A percentile compares a stretch with the other conserved stretches of the same genome.
These are phyloP conservation scores for Pecten maximus DNA, from an alignment of 2,888 invertebrate species.

Conservation along the genomic window DNA sequence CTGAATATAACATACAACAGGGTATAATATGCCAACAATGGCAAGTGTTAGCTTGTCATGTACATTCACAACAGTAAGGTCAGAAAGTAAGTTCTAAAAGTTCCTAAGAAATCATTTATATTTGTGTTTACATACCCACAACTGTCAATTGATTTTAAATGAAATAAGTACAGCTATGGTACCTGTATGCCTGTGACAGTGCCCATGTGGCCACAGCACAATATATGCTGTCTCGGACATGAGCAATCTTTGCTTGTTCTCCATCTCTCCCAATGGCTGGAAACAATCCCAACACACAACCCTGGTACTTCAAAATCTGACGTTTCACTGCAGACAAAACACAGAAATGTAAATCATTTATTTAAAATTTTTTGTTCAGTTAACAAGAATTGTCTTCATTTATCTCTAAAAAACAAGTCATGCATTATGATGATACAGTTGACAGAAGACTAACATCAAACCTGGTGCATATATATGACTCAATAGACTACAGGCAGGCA, in stretches of 20 bases:
- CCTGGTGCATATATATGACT: too few species aligned
- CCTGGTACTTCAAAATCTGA: conserved; percentile 94
- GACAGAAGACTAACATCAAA: too few species aligned
- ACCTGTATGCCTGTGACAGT: conserved; percentile 97
- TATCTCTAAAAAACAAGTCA: too few species aligned
- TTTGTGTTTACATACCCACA: not conserved
- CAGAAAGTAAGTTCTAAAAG: not conserved
- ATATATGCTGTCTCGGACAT: conserved; percentile 95
- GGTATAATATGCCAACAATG: too few species aligned
- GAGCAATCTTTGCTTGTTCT: conserved; percentile 90
- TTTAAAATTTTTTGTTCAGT: not conserved
- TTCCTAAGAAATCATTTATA: not conserved
- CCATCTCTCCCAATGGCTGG: conserved; percentile 86
- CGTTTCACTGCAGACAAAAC: conserved; percentile 75
- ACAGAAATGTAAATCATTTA: too few species aligned
- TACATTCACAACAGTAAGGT: too few species aligned
- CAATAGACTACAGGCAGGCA: too few species aligned
- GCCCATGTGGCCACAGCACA: conserved; percentile 98
- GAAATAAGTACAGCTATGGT: conserved; percentile 61
- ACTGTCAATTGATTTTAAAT: not conserved
- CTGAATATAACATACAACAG: too few species aligned
- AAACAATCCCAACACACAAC: conserved; percentile 95
- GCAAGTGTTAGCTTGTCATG: too few species aligned
- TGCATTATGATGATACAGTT: too few species aligned
- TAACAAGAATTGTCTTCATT: not conserved